Evolutionary conservation across 2,113 vertebrate species (phyloP).

Genomic region (Ranitomeya imitator): DNA sequence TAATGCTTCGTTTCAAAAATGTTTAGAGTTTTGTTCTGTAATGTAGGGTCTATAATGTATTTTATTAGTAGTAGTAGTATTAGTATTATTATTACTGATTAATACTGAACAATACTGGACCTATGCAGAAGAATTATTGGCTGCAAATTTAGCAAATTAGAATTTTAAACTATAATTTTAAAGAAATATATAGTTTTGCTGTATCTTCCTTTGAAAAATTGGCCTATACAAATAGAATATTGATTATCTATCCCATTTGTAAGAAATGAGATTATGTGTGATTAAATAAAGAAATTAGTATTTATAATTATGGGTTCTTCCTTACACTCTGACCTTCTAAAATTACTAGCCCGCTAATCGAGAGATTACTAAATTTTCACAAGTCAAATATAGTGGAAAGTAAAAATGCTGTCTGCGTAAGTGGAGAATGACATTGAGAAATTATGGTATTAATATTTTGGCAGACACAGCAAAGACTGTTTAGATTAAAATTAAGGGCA

Average conservation of each 20-base stretch:
- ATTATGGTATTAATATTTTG: constrained; percentile 56
- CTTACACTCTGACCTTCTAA: constrained; percentile 47
- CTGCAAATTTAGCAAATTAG: background rate
- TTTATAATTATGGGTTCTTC: constrained; percentile 25
- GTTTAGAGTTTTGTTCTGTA: too few species aligned
- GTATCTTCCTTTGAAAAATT: background rate
- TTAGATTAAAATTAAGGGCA: constrained; percentile 58
- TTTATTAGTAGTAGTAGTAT: too few species aligned
- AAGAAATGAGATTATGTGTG: background rate
- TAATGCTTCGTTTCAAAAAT: too few species aligned
- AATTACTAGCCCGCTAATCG: constrained; percentile 20
- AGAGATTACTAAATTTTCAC: constrained; percentile 29
- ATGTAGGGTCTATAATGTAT: too few species aligned
- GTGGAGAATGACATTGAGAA: constrained; percentile 57
- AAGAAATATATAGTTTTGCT: background rate
- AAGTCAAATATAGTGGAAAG: constrained; percentile 49
- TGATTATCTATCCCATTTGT: background rate
- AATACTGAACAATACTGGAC: background rate
- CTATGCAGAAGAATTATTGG: background rate
- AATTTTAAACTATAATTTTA: background rate
- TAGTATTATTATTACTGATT: background rate
- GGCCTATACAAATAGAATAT: background rate
- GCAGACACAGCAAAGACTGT: constrained; percentile 57
- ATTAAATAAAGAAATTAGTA: constrained; percentile 9
- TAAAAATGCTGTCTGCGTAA: constrained; percentile 47